Evolutionary conservation across 2,888 invertebrate species (phyloP), one percentile per base, ranked within the genome.

Genomic region (Dermolepida albohirtum): DNA sequence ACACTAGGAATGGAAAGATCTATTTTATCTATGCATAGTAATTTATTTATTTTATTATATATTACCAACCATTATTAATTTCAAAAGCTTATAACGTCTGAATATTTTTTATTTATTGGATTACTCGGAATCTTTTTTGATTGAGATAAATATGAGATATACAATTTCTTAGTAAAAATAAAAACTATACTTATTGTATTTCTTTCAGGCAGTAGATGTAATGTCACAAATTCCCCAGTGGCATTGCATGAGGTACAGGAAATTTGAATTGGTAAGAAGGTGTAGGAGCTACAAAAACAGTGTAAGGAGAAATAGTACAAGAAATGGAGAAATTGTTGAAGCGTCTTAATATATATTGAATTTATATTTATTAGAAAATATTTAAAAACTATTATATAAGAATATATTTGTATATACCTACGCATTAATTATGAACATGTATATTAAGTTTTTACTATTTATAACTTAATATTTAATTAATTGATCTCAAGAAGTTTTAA

Each of bases 191-290:
- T 40, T 43, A 12, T 59, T 49, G n/a, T 51, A 14, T 62, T 54
- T 54, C 64, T 73, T 72, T 55, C 86, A 93, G 88, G 89, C 90
- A 41, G 83, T 91, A 57, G 89, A 91, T 74, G 87, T 88, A 41
- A 92, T 93, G 92, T 86, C 89, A 71, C 89, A 92, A 82, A 88
- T 93, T 68, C 93, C 94, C 0, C 93, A 93, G 79, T 93, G 92
- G 92, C 93, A 94, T 80, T 94, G 93, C 81, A 87, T 93, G 83
- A 86, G 93, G 73, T 93, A 93, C 83, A 87, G 93, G 70, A 92
- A 92, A 76, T 91, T 92, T 78, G 92, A 93, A 75, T 84, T 91
- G 73, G 90, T 93, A 76, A 88, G 92, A 57, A 89, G 91, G 75
- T 93, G 93, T 85, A 88, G 91, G 76, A 91, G 92, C 77, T 90